These are phyloP conservation scores for Leptatherina wallacei DNA, from an alignment of 2,797 vertebrate genomes.

Conservation along the genomic window DNA sequence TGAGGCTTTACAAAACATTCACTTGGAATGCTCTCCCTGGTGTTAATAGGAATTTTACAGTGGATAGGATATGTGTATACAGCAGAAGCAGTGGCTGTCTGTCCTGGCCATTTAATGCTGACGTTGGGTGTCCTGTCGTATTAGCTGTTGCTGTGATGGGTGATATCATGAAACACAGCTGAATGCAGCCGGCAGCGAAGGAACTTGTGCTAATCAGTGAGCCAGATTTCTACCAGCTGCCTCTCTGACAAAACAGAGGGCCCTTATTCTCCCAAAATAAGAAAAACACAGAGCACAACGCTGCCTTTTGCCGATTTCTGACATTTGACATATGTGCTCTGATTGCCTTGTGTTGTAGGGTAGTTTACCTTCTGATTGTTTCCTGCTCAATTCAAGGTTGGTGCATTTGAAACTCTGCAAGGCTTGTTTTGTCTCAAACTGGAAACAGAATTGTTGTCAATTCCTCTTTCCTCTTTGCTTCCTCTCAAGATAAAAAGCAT, in stretches of 20 bases:
- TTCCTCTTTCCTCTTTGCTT: constrained; percentile 55
- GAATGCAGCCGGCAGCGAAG: constrained; percentile 59
- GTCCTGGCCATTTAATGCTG: constrained; percentile 41
- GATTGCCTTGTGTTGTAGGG: constrained; percentile 65
- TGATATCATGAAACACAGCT: constrained; percentile 78
- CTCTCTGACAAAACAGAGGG: constrained; percentile 73
- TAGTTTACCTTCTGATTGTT: constrained; percentile 70
- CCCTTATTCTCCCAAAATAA: constrained; percentile 74
- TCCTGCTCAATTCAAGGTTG: constrained; percentile 66
- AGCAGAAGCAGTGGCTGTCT: constrained; percentile 18
- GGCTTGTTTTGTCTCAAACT: constrained; percentile 60
- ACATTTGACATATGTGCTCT: constrained; percentile 77
- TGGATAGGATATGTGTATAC: neutral
- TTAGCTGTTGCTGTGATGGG: constrained; percentile 73
- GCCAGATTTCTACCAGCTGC: constrained; percentile 82
- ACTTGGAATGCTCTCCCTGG: constrained; percentile 16
- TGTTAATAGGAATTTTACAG: constrained; percentile 32
- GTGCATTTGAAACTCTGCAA: constrained; percentile 49
- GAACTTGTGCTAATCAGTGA: constrained; percentile 74
- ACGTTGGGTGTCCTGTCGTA: constrained; percentile 75
- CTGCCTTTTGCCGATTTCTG: constrained; percentile 60
- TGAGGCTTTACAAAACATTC: constrained; percentile 18
- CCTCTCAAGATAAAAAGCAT: constrained; percentile 64
- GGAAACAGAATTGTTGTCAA: constrained; percentile 67
- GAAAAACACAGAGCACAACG: constrained; percentile 57